Conservation (phyloP, 2,797 vertebrate genomes). For the Iguana delicatissima region DNA sequence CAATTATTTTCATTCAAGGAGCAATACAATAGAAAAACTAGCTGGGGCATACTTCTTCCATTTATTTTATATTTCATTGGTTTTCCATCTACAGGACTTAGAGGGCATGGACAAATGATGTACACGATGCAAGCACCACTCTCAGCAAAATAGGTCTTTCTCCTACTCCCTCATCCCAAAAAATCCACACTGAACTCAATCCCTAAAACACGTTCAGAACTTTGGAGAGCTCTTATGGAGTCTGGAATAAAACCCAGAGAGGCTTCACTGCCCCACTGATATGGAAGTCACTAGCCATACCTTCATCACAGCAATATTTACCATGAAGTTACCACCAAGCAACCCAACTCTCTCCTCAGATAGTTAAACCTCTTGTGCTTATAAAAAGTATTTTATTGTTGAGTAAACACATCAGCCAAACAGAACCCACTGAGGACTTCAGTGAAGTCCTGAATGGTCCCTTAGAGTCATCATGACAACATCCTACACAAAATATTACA, state of each 20-base stretch:
- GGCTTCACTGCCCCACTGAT: too few species aligned
- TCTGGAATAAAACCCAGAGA: too few species aligned
- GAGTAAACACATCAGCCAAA: not conserved
- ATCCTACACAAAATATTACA: too few species aligned
- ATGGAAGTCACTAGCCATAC: too few species aligned
- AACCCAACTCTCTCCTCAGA: not conserved
- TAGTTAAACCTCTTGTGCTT: not conserved
- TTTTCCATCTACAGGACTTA: not conserved
- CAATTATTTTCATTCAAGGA: not conserved
- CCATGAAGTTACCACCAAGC: not conserved
- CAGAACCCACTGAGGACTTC: not conserved
- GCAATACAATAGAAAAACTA: not conserved
- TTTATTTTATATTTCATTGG: not conserved
- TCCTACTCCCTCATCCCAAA: too few species aligned
- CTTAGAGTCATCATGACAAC: not conserved
- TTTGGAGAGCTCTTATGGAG: too few species aligned
- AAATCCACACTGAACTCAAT: too few species aligned
- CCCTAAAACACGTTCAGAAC: too few species aligned
- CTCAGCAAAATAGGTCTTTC: too few species aligned
- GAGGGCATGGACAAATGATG: too few species aligned
- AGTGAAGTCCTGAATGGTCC: not conserved
- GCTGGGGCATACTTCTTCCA: constrained; percentile 37
- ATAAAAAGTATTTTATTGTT: not conserved
- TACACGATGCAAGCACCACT: too few species aligned
- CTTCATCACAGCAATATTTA: not conserved